A percentile compares a stretch with the other conserved stretches of the same genome.
These are phyloP conservation scores for Ptychoptera albimana DNA, from an alignment of 2,888 invertebrate genomes.

Conservation along the genomic window DNA sequence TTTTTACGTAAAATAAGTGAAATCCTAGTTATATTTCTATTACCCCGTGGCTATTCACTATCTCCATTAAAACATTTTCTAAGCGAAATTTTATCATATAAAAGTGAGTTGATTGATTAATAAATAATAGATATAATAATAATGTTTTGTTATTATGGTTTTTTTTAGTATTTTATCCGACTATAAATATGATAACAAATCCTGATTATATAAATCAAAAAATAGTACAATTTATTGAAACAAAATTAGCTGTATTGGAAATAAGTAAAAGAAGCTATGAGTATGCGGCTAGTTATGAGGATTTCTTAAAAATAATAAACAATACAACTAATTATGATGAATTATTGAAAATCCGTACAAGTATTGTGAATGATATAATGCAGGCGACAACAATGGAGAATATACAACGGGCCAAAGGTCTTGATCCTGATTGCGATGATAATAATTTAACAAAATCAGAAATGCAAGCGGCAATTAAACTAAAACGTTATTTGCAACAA, in stretches of 20 bases:
- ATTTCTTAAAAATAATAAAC: constrained; percentile 71
- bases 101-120: constrained; percentile 61
- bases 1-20: constrained; percentile 72
- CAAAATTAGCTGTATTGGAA: constrained; percentile 59
- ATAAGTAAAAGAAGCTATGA: constrained; percentile 71
- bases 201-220: constrained; percentile 86
- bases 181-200: constrained; percentile 70
- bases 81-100: constrained; percentile 68
- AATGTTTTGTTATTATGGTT: constrained; percentile 4
- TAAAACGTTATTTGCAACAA: constrained; percentile 72
- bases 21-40: constrained; percentile 59
- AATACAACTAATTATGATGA: constrained; percentile 67
- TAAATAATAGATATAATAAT: no score
- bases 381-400: constrained; percentile 86
- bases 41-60: constrained; percentile 66
- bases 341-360: constrained; percentile 65
- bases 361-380: constrained; percentile 84
- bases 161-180: constrained; percentile 52
- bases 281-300: constrained; percentile 79
- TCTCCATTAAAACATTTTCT: constrained; percentile 64
- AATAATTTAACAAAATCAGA: constrained; percentile 54
- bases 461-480: constrained; percentile 59
- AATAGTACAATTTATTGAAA: constrained; percentile 66
- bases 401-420: constrained; percentile 68
- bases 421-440: constrained; percentile 29